Base-by-base conservation (phyloP, 2,888 invertebrate species). In the Andrena bucephala region DNA sequence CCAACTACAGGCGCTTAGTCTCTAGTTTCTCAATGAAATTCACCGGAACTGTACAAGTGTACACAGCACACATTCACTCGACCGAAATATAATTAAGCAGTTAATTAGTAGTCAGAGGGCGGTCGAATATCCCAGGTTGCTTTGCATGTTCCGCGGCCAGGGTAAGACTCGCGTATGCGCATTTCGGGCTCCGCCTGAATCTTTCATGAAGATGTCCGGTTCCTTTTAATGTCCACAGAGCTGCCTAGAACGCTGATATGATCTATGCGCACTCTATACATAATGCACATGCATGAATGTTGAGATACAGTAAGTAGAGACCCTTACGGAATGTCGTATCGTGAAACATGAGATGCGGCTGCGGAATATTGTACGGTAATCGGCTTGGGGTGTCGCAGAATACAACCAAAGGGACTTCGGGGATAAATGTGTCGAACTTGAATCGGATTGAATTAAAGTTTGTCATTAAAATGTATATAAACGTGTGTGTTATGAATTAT, bases 121-220 rank as follows among this genome's bases (percentile, higher is more conserved):
- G 52, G 31, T 20, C 31, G 36, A 71, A 42, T 52, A 33, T 42
- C 63, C 36, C 24, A 36, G 24, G 59, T 42, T 67, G 52, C 29
- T 66, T 60, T 42, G 54, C 63, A 70, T 70, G 62, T 10, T 36
- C 33, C 73, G 50, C 48, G 59, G 48, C 24, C 52, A 52, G 24
- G 69, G 10, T 54, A 75, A 68, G 78, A 74, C 72, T 59, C 27
- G 63, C 75, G 65, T 83, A 72, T 31, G 74, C 59, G 60, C 36
- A 52, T 66, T 70, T 74, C 71, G 59, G 63, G 67, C 66, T 57
- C 63, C 36, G 16, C 8, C 70, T 87, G 87, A 87, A 87, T 87
- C 73, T 87, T 87, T 87, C 87, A 87, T 89, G 90, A 90, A 88
- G 81, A 83, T 77, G 84, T 85, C 86, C 86, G 24, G 85, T 78